A percentile compares a stretch with the other conserved stretches of the same genome.
Evolutionary conservation across 2,113 vertebrate species (phyloP).

Genomic region (Meles meles): DNA sequence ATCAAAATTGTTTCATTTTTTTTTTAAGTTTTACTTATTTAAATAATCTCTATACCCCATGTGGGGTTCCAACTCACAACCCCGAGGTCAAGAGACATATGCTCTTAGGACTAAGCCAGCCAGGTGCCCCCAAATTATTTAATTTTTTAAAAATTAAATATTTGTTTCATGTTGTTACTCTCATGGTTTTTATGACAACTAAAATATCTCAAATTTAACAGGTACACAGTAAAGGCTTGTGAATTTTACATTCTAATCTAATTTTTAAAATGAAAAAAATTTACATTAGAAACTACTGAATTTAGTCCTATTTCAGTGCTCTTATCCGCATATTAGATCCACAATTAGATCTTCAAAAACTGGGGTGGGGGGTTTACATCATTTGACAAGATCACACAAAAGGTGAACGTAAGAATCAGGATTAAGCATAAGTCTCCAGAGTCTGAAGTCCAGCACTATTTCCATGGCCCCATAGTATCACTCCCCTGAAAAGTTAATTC

Average conservation of each 20-base stretch:
- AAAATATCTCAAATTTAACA: not conserved
- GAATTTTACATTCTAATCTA: not conserved
- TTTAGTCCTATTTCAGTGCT: not conserved
- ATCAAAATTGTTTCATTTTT: not conserved
- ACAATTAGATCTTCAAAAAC: not conserved
- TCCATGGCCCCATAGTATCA: not conserved
- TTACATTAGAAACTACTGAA: not conserved
- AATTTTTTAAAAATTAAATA: not conserved
- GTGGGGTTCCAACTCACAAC: not conserved
- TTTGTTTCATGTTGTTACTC: not conserved
- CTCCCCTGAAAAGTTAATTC: not conserved
- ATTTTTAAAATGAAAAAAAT: not conserved
- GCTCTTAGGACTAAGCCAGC: not conserved
- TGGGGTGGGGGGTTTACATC: no score
- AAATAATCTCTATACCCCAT: not conserved
- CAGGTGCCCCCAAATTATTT: not conserved
- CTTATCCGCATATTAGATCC: not conserved
- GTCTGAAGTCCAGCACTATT: not conserved
- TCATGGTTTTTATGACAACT: not conserved
- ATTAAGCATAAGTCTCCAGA: not conserved
- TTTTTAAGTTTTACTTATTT: not conserved
- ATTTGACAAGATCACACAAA: not conserved
- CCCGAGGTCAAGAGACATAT: not conserved
- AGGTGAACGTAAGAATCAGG: not conserved
- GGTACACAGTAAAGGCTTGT: not conserved